Conservation (phyloP, 1,140 invertebrate genomes). For the Pseudachorutes palmiensis region DNA sequence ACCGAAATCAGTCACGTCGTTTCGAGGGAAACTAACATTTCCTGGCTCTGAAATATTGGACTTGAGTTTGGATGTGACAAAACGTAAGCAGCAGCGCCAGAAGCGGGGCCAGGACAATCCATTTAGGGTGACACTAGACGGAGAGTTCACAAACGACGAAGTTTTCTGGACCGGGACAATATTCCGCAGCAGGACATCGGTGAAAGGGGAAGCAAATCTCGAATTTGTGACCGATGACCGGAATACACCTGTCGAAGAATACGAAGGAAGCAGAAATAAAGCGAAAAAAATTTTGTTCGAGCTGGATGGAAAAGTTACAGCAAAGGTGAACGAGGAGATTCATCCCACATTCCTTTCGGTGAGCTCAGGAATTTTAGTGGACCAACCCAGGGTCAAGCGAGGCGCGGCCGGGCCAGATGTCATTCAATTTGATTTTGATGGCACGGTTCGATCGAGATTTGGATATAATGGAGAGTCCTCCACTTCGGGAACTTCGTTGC, state of each 20-base stretch:
- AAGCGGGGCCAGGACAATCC: no score
- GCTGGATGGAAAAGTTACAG: neutral
- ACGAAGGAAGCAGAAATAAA: neutral
- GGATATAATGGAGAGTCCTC: neutral
- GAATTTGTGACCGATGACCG: neutral
- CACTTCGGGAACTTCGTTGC: neutral
- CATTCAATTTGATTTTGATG: neutral
- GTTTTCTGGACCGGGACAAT: no score
- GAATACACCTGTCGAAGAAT: neutral
- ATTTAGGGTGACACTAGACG: no score
- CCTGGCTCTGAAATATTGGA: no score
- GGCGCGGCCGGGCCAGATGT: neutral
- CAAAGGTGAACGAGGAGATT: neutral
- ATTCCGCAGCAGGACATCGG: no score
- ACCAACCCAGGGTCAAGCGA: neutral
- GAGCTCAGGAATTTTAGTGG: neutral
- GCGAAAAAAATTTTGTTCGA: neutral
- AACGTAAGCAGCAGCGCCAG: no score
- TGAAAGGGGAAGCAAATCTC: neutral
- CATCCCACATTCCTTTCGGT: neutral
- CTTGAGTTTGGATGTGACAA: no score
- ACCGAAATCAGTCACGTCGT: no score
- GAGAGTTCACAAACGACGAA: no score
- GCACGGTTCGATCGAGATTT: neutral
- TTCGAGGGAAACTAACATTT: no score